A percentile compares a stretch with the other conserved stretches of the same genome.
phyloP scores from a whole-genome alignment of 2,797 vertebrate species.

The Poliocrania exsul region DNA sequence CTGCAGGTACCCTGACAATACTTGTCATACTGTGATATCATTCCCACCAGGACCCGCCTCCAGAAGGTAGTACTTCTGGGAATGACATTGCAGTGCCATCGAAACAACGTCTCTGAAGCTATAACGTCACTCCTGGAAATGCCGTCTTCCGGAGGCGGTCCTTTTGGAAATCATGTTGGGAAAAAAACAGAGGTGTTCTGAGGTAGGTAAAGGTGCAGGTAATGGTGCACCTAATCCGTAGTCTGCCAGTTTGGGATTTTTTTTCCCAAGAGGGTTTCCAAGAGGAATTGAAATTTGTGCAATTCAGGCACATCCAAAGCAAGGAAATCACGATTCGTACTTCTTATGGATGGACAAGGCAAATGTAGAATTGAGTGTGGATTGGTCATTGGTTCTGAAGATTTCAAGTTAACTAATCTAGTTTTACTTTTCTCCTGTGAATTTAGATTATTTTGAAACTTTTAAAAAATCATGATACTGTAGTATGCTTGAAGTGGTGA shows the following conservation, averaged over 20 bases:
- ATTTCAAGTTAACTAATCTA: background rate
- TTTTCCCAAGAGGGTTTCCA: conserved; percentile 49
- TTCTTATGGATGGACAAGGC: background rate
- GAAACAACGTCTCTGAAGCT: conserved; percentile 74
- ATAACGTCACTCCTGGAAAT: conserved; percentile 79
- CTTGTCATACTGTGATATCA: conserved; percentile 79
- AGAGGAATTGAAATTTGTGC: background rate
- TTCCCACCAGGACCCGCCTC: conserved; percentile 81
- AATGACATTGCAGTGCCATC: conserved; percentile 77
- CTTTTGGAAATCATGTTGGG: conserved; percentile 81
- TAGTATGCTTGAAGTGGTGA: background rate
- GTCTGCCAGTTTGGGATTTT: conserved; percentile 27
- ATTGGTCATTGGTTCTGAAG: background rate
- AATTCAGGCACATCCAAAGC: background rate
- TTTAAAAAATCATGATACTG: background rate
- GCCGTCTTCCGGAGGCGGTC: conserved; percentile 80
- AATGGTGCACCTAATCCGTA: conserved; percentile 51
- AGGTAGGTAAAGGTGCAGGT: conserved; percentile 76
- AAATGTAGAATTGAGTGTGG: background rate
- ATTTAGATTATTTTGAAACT: background rate
- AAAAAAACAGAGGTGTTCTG: conserved; percentile 75
- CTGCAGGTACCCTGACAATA: conserved; percentile 71
- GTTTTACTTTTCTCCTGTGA: background rate
- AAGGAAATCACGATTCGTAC: background rate
- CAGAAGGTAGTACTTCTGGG: conserved; percentile 81